Evolutionary conservation across 2,888 invertebrate species (phyloP), one percentile per base, ranked within the genome.

Genomic region (Nephrotoma guestfalica): DNA sequence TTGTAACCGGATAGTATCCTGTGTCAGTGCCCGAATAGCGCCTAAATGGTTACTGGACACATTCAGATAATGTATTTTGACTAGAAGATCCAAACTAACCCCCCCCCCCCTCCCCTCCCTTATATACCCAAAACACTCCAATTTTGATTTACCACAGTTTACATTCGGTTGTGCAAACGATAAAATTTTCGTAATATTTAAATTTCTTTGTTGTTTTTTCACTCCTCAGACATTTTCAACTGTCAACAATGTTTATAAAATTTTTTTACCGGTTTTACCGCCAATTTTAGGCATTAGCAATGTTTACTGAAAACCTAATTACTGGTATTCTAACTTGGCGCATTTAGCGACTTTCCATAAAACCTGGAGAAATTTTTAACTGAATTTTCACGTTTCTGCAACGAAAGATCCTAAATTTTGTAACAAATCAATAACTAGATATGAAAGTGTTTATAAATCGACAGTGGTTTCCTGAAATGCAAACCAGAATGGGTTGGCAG

Each of bases 71-170:
- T 94, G 92, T 0, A 96, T 92, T 87, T 93, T 92, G 87, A 94
- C 92, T 0, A 95, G 94, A 86, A 97, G 91, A 0, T 92, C 94
- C 86, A 97, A 90, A 86, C 93, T 93, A n/a, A n/a, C n/a, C n/a
- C n/a, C n/a, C n/a, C n/a, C n/a, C n/a, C n/a, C n/a, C 40, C 92
- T 91, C 0, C 97, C 96, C 90, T 96, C 95, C 47, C 92, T 93
- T 88, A 92, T n/a, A 30, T 15, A 71, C 30, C 15, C 4, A 83
- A 57, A 83, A 47, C 11, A 9, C 6, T 47, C 6, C 47, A 47
- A n/a, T n/a, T n/a, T n/a, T n/a, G n/a, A n/a, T n/a, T 83, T 91
- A 96, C 97, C 94, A 90, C 97, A 97, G 90, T 97, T 93, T n/a
- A 96, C 92, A 89, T 95, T 91, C 0, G 97, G 97, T 88, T 97